Base-by-base conservation (phyloP, 30 jellyfish, hydroid and myxozoan species). In the Hydractinia echinata region DNA sequence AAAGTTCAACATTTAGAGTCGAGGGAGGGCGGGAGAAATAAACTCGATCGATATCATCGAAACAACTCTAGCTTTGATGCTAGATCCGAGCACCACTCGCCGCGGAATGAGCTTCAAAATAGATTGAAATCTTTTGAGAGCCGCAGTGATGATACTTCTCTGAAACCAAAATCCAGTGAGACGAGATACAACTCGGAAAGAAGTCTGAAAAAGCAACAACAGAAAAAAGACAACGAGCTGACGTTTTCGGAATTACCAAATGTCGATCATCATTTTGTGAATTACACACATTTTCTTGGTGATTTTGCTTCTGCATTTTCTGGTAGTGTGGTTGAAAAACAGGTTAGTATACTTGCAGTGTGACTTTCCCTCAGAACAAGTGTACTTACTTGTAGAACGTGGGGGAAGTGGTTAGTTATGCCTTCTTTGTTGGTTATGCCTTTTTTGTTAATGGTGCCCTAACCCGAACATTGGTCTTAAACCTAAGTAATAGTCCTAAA, bases 271-370 rank as follows among this genome's bases (percentile, higher is more conserved):
- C 60, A 77, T 55, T 55, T 79, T 19, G 62, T 8, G 10, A 20
- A 11, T 1, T 77, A 54, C n/a, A 53, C 85, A 7, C 69, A 53
- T 48, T 30, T 18, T 6, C 55, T 77, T 61, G 77, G 51, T 77
- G 84, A 76, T 52, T 54, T 61, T 55, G 30, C 76, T 9, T 14
- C 20, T 54, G 55, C 20, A 10, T 77, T 54, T 30, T 77, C 55
- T 5, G 97, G 97, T n/a, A 72, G 87, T 67, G 76, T 91, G 11
- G 76, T 91, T 7, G 97, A 91, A 66, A 77, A 94, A 73, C 97
- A 91, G 97, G 97, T 91, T 81, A 53, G 79, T n/a, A 76, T 64
- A 6, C 39, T 2, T 64, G 19, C 4, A 58, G 44, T 30, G 44
- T 30, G 1, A 30, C 44, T 30, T 30, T 30, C 44, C 44, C 44